Evolutionary conservation across 2,113 vertebrate genomes (phyloP), one percentile per base, ranked within the genome.

Genomic region (Rallus limicola): DNA sequence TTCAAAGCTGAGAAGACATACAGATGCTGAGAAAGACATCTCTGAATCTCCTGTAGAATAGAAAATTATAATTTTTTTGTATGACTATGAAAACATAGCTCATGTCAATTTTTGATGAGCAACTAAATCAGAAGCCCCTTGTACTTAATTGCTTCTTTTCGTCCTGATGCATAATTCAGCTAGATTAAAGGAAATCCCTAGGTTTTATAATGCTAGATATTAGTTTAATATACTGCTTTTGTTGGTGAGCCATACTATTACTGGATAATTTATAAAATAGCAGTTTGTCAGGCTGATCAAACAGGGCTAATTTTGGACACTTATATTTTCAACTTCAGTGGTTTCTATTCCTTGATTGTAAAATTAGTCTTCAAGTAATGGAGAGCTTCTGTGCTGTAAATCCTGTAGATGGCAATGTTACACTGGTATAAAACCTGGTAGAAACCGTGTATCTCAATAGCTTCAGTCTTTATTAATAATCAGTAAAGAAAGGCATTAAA

Each of bases 371-470:
- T 69, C 70, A 91, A 82, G 58, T 60, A 48, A 64, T 11, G 53
- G 33, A 72, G 48, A 82, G 77, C 52, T 83, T 81, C 92, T 74
- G 74, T 91, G 62, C 46, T 76, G 44, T 29, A 23, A 50, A 13
- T 83, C 97, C 98, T 97, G 97, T 95, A 98, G 98, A 97, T 98
- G 98, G 98, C 98, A 98, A 92, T 98, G 87, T 98, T 98, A 97
- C 53, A 96, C 95, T 79, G 86, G 86, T 31, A 55, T 56, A 96
- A 95, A 96, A 97, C 36, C 0, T 7, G 90, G 80, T 33, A 46
- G 74, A 64, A 78, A 56, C 50, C 17, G 5, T 29, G 34, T 42
- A 80, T 93, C 56, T 56, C 86, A 72, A 29, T n/a, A 76, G 63
- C 81, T 92, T 64, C 69, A 9, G 88, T 92, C 90, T 63, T 96